A percentile compares a stretch with the other conserved stretches of the same genome.
These are phyloP conservation scores for Cavia porcellus DNA, from an alignment of 2,113 vertebrate species.

Conservation along the genomic window DNA sequence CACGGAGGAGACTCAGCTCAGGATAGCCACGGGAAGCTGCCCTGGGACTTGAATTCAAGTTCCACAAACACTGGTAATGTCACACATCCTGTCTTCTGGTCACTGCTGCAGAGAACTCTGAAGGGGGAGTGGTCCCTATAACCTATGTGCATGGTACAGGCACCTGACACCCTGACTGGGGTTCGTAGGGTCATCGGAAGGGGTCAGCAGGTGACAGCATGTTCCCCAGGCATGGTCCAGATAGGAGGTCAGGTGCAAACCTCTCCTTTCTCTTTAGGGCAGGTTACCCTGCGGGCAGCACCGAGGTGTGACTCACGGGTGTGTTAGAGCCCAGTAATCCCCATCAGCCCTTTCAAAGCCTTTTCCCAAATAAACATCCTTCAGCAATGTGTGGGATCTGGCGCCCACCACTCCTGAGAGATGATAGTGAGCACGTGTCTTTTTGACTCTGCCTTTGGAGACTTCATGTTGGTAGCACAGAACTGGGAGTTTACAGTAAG, in stretches of 20 bases:
- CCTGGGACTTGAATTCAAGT: neutral
- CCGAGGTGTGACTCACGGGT: neutral
- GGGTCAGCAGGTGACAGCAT: neutral
- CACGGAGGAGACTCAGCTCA: neutral
- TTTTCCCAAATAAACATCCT: neutral
- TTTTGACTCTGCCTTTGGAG: neutral
- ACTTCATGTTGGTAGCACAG: accelerated
- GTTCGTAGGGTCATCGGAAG: neutral
- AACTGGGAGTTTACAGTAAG: neutral
- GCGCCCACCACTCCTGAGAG: neutral
- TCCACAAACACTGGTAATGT: neutral
- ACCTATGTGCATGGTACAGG: neutral
- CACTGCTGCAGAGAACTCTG: neutral
- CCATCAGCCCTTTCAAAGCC: neutral
- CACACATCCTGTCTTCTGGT: neutral
- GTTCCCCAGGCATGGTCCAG: neutral
- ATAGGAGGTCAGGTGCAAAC: neutral
- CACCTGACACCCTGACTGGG: neutral
- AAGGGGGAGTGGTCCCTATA: neutral
- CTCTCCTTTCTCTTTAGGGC: neutral
- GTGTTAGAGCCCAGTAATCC: neutral
- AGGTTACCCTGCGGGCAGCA: neutral
- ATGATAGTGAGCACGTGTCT: accelerated
- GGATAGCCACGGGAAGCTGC: neutral
- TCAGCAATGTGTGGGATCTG: neutral